Percentiles rank a stretch among this genome's conserved stretches.
Evolutionary conservation across 2,888 invertebrate species (phyloP).

Genomic region (Calameuta pallipes): DNA sequence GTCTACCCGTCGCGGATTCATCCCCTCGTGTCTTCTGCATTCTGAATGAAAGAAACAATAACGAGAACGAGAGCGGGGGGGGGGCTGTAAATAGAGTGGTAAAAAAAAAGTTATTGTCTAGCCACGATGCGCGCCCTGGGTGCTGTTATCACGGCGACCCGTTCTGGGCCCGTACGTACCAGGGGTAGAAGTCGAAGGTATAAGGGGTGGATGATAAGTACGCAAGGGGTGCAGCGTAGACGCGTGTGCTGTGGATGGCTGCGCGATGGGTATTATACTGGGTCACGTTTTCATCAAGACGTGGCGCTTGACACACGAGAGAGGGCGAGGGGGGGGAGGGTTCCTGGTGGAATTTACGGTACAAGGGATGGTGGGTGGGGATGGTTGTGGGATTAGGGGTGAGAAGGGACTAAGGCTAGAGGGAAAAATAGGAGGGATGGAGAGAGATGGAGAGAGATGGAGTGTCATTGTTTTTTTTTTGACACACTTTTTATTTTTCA

Average conservation of each 20-base stretch:
- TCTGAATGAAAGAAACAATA: no score
- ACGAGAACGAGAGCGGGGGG: no score
- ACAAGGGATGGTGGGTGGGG: neutral
- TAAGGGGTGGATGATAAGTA: neutral
- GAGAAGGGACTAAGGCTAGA: no score
- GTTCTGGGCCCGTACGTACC: no score
- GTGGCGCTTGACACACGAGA: neutral
- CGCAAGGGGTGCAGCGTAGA: conserved; percentile 7
- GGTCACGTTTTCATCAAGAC: conserved; percentile 53
- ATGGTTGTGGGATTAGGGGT: no score
- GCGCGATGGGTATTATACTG: conserved; percentile 35
- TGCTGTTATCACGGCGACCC: neutral
- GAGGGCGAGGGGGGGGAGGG: neutral
- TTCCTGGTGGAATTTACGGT: neutral
- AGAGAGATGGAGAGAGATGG: conserved; percentile 16
- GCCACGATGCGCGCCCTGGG: conserved; percentile 4
- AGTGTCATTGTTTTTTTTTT: conserved; percentile 44
- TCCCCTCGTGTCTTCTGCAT: no score
- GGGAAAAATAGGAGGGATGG: neutral
- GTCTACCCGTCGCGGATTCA: no score
- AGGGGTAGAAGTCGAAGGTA: no score
- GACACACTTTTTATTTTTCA: conserved; percentile 38
- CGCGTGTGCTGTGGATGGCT: conserved; percentile 6
- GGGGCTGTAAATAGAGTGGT: conserved; percentile 17
- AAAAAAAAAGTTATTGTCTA: conserved; percentile 41